A percentile compares a stretch with the other conserved stretches of the same genome.
Conservation (phyloP, 2,113 vertebrate species). For the Donacobius atricapilla region DNA sequence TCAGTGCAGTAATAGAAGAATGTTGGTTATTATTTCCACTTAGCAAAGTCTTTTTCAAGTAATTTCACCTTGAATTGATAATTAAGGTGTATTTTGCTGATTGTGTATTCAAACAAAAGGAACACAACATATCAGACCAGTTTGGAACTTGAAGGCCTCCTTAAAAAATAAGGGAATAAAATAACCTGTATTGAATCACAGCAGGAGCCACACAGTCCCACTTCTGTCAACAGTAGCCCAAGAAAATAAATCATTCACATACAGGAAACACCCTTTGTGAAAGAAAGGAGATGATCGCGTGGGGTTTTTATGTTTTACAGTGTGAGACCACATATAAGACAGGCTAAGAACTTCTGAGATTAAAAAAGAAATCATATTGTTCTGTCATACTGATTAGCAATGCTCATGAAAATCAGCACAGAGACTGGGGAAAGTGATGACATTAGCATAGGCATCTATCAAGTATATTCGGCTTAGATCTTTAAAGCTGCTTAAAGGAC, state of each 20-base stretch:
- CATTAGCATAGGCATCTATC: background rate
- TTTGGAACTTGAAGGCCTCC: background rate
- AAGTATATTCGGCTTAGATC: background rate
- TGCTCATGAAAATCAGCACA: background rate
- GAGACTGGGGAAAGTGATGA: background rate
- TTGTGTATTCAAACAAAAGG: background rate
- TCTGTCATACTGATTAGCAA: background rate
- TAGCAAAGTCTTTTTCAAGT: background rate
- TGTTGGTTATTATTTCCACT: background rate
- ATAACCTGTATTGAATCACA: background rate
- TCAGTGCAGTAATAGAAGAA: background rate
- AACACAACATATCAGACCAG: background rate
- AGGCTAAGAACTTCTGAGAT: background rate
- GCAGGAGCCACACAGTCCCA: background rate
- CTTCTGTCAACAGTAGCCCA: background rate
- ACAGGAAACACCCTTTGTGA: background rate
- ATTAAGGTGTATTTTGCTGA: background rate
- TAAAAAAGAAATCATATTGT: background rate
- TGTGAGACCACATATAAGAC: background rate
- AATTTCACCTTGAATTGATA: background rate
- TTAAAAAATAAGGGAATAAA: background rate
- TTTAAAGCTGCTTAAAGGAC: constrained; percentile 34
- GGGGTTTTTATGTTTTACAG: background rate
- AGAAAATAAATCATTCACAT: background rate
- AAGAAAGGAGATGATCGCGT: background rate